A percentile compares a stretch with the other conserved stretches of the same genome.
These are phyloP conservation scores for Lordiphosa mommai DNA, from an alignment of 1,140 invertebrate species.

Conservation along the genomic window DNA sequence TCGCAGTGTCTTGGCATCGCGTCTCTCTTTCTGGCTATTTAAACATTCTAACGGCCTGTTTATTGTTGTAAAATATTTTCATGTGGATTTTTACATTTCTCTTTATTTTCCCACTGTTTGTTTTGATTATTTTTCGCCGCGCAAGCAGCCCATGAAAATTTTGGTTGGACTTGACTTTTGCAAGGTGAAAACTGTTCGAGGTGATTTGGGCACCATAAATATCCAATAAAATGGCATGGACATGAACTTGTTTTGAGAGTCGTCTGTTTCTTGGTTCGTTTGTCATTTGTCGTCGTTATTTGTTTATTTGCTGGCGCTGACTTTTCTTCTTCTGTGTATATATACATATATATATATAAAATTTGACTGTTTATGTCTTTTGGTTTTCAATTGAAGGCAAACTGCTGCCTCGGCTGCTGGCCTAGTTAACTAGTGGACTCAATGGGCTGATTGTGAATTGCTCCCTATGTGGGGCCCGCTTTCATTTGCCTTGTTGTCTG, in stretches of 20 bases:
- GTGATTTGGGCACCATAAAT: conserved; percentile 40
- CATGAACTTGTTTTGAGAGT: conserved; percentile 39
- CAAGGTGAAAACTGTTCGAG: conserved; percentile 54
- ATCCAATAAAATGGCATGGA: conserved; percentile 41
- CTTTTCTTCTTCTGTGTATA: too few relatives aligned
- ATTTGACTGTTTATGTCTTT: conserved; percentile 59
- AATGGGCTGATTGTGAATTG: conserved; percentile 12
- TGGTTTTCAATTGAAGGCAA: conserved; percentile 47
- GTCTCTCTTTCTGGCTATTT: conserved; percentile 21
- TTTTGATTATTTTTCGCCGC: conserved; percentile 54
- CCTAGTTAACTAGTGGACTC: conserved; percentile 48
- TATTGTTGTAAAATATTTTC: conserved; percentile 67
- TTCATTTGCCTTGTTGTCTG: conserved; percentile 52
- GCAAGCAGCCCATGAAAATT: not conserved
- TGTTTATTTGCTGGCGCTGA: conserved; percentile 54
- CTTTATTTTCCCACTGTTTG: conserved; percentile 47
- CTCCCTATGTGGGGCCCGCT: conserved; percentile 19
- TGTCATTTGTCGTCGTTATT: conserved; percentile 42
- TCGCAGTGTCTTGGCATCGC: not conserved
- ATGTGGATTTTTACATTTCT: conserved; percentile 55
- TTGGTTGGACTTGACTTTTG: conserved; percentile 44
- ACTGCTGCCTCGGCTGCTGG: conserved; percentile 7
- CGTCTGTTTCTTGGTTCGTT: not conserved
- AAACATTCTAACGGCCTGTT: conserved; percentile 40
- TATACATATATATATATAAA: conserved; percentile 19